phyloP scores from a whole-genome alignment of 2,113 vertebrate species.

The Hemiscyllium ocellatum region DNA sequence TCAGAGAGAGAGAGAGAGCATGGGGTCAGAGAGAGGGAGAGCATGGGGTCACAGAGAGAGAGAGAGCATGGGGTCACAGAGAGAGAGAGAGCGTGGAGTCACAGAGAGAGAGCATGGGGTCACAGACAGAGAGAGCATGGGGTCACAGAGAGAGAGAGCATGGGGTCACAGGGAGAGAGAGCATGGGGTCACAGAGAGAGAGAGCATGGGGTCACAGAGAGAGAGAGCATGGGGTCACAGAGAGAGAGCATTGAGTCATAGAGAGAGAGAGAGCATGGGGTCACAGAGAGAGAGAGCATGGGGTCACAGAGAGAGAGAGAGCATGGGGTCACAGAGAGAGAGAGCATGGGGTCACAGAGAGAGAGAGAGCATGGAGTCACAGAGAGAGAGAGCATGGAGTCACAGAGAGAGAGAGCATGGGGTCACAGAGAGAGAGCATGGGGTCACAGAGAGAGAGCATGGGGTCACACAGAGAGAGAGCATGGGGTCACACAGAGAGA shows the following conservation, averaged over 20 bases:
- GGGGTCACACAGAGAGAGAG: no score
- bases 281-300: conserved; percentile 10
- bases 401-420: conserved; percentile 9
- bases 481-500: not conserved
- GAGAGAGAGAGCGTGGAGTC: no score
- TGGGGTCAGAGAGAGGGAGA: not conserved
- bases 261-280: no score
- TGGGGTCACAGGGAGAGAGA: not conserved
- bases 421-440: conserved; percentile 18
- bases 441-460: not conserved
- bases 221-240: conserved; percentile 24
- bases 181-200: conserved; percentile 14
- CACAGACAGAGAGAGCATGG: not conserved
- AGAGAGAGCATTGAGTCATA: no score
- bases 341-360: conserved; percentile 24
- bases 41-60: conserved; percentile 14
- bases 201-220: conserved; percentile 24
- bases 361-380: no score
- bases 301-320: not conserved
- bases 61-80: conserved; percentile 30
- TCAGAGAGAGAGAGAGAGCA: not conserved
- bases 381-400: no score
- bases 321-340: conserved; percentile 14
- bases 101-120: no score
- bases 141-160: conserved; percentile 4